phyloP scores from a whole-genome alignment of 1,140 invertebrate genomes.

The Sminthurides bifidus region DNA sequence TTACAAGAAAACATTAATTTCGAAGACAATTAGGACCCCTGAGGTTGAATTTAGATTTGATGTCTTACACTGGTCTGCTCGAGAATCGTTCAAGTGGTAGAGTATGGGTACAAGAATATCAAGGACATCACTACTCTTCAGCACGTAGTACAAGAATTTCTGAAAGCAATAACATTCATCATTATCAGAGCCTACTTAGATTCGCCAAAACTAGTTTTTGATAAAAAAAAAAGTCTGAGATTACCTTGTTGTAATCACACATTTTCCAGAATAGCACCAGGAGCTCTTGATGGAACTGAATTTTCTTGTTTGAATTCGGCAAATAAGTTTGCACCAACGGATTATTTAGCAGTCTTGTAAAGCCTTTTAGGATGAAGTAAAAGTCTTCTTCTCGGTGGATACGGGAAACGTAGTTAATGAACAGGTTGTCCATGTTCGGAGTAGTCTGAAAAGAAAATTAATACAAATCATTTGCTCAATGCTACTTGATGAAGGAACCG shows the following conservation, averaged over 20 bases:
- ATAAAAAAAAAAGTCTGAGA: no score
- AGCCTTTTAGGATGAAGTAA: conserved; percentile 86
- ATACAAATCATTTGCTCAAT: conserved; percentile 7
- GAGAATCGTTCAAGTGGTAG: conserved; percentile 93
- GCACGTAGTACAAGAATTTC: conserved; percentile 98
- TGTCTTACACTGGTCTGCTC: conserved; percentile 92
- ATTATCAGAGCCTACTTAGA: not conserved
- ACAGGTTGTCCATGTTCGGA: conserved; percentile 74
- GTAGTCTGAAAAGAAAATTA: conserved; percentile 35
- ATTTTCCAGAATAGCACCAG: conserved; percentile 99
- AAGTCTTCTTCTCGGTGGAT: conserved; percentile 99
- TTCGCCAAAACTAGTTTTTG: not conserved
- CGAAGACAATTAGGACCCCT: no score
- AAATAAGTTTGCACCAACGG: conserved; percentile 94
- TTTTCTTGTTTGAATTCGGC: conserved; percentile 93
- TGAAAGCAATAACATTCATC: conserved; percentile 43
- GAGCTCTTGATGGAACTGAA: conserved; percentile 95
- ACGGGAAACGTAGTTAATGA: conserved; percentile 96
- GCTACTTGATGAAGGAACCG: no score
- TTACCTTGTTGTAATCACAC: conserved; percentile 96
- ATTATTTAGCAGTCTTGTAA: conserved; percentile 91
- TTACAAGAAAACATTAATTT: no score
- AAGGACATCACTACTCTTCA: conserved; percentile 96
- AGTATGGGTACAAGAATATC: conserved; percentile 95
- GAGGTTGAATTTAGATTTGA: no score